Evolutionary conservation across 2,888 invertebrate genomes (phyloP), one percentile per base, ranked within the genome.

Genomic region (Archips crataeganus): DNA sequence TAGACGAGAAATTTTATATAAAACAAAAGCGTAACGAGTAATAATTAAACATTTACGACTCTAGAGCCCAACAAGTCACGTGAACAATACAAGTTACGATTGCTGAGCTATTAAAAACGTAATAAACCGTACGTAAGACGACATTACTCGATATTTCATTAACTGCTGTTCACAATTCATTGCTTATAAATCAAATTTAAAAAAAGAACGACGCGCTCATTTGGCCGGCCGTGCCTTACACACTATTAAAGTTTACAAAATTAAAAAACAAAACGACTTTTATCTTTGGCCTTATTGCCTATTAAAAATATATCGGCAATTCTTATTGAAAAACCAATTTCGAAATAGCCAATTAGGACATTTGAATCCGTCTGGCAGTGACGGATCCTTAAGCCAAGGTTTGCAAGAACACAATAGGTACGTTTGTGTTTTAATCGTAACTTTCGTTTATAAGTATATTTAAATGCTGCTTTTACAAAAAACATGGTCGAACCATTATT

Each of bases 131-230:
- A 74, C 73, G 80, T 81, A 81, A 83, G 77, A 78, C 85, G 89
- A 91, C 90, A 90, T 87, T 85, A 88, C 84, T 87, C 89, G 86
- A 86, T 89, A 86, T 85, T 90, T 89, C 90, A 90, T 91, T 91
- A 91, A 87, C 85, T 84, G 86, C 85, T 84, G 87, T 87, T 86
- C 88, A 87, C 86, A 87, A 87, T 89, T 86, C 88, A 89, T 88
- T 87, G 86, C 88, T 83, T 85, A 89, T 92, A 92, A 91, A 91
- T 90, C 91, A 92, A 85, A 82, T 81, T 80, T 81, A 79, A 84
- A 88, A 90, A 90, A 91, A 88, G 80, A 87, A 90, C 82, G 85
- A 87, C 82, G 71, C 75, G 80, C 87, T 91, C 90, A 88, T 92
- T 91, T 90, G 82, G 87, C 80, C 82, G 82, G 81, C 85, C 83